These are phyloP conservation scores for Bacillus rossius DNA, from an alignment of 1,140 invertebrate genomes.

Conservation along the genomic window DNA sequence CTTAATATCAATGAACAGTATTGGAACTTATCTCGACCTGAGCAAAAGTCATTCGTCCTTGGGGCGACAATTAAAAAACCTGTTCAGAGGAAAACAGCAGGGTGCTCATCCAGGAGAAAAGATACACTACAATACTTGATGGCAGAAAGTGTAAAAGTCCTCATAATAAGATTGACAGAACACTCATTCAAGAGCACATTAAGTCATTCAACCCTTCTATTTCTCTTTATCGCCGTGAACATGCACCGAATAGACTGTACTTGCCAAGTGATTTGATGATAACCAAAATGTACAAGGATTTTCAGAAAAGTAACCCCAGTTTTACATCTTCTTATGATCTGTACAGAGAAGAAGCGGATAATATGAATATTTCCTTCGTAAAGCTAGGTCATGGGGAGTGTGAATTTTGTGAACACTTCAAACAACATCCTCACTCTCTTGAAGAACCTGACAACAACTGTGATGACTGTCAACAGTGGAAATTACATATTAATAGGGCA, in stretches of 20 bases:
- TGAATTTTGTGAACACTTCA: conserved; percentile 27
- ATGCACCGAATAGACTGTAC: conserved; percentile 30
- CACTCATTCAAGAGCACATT: conserved; percentile 25
- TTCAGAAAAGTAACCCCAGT: conserved; percentile 24
- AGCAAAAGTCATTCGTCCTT: conserved; percentile 8
- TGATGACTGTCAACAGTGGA: conserved; percentile 13
- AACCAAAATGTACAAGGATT: conserved; percentile 29
- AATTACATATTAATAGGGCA: conserved; percentile 11
- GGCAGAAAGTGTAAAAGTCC: conserved; percentile 3
- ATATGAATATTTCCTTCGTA: conserved; percentile 26
- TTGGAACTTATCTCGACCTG: conserved; percentile 16
- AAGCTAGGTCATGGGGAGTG: conserved; percentile 32
- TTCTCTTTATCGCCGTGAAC: conserved; percentile 31
- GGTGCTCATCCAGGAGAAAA: background rate
- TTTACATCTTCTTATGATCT: conserved; percentile 19
- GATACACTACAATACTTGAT: conserved; percentile 3
- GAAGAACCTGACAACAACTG: conserved; percentile 14
- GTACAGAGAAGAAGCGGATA: background rate
- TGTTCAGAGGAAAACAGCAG: conserved; percentile 1
- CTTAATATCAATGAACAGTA: background rate
- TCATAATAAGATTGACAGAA: conserved; percentile 16
- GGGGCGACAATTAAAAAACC: background rate
- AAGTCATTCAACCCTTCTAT: conserved; percentile 26
- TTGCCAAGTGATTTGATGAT: conserved; percentile 29
- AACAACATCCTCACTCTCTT: conserved; percentile 19